These are phyloP conservation scores for Anguilla marmorata DNA, from an alignment of 2,797 vertebrate species.

Conservation along the genomic window DNA sequence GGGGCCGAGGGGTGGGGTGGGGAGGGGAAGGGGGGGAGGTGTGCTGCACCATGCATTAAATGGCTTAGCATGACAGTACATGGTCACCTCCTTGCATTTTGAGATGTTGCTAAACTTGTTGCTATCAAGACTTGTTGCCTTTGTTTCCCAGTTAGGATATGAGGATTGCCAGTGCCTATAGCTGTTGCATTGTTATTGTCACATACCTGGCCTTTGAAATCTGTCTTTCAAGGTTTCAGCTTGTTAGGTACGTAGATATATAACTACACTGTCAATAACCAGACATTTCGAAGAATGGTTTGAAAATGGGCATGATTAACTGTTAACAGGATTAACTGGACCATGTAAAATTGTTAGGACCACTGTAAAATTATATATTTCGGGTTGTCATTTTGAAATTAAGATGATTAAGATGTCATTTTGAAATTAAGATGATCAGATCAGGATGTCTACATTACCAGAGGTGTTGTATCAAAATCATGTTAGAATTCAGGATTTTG, in stretches of 20 bases:
- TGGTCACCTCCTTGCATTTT: not conserved
- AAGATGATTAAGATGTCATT: not conserved
- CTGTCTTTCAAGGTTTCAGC: not conserved
- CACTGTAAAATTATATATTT: not conserved
- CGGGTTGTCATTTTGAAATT: not conserved
- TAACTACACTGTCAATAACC: not conserved
- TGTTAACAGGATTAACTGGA: not conserved
- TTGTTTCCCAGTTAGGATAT: not conserved
- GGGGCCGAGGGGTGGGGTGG: not conserved
- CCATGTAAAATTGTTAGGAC: not conserved
- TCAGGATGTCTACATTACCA: not conserved
- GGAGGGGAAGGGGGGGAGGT: no score
- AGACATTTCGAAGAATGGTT: not conserved
- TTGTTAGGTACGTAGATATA: not conserved
- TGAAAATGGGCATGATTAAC: not conserved
- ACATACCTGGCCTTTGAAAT: not conserved
- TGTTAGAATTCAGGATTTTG: not conserved
- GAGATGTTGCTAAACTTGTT: not conserved
- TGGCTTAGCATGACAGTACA: not conserved
- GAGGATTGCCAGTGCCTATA: not conserved
- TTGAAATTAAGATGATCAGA: not conserved
- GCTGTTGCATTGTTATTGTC: not conserved
- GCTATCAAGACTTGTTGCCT: not conserved
- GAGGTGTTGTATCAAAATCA: not conserved
- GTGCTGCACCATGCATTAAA: not conserved